phyloP scores from a whole-genome alignment of 2,113 vertebrate species.

The Callithrix jacchus region DNA sequence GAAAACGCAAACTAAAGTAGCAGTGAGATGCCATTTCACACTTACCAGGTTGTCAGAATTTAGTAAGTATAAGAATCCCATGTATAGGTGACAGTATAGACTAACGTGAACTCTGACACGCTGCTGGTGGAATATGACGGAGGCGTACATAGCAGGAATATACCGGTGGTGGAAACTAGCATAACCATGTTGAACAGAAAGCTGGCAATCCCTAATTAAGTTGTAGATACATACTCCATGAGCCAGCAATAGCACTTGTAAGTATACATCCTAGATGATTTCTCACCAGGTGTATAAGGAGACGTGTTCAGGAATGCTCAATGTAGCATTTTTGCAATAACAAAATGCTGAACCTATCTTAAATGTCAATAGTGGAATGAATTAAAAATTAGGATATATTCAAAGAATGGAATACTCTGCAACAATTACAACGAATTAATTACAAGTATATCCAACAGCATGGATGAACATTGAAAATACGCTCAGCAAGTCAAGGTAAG shows the following conservation, averaged over 20 bases:
- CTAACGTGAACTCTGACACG: not conserved
- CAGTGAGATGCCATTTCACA: not conserved
- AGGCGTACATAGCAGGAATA: not conserved
- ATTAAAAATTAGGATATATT: not conserved
- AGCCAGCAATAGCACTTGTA: not conserved
- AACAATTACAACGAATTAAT: not conserved
- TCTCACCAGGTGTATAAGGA: not conserved
- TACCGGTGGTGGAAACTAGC: not conserved
- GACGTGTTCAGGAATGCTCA: not conserved
- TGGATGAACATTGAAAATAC: not conserved
- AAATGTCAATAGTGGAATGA: not conserved
- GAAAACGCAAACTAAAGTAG: not conserved
- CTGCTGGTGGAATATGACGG: not conserved
- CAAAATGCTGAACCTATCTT: not conserved
- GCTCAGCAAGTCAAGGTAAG: slow-evolving; percentile 14
- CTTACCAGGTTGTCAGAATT: not conserved
- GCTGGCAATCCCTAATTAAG: not conserved
- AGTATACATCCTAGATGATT: not conserved
- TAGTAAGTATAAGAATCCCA: not conserved
- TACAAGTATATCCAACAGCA: not conserved
- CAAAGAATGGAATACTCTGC: not conserved
- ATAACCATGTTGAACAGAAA: not conserved
- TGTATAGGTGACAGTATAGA: not conserved
- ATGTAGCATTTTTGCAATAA: not conserved
- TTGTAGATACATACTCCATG: not conserved